Conservation (phyloP, 2,797 vertebrate species). For the Sebastolobus altivelis region DNA sequence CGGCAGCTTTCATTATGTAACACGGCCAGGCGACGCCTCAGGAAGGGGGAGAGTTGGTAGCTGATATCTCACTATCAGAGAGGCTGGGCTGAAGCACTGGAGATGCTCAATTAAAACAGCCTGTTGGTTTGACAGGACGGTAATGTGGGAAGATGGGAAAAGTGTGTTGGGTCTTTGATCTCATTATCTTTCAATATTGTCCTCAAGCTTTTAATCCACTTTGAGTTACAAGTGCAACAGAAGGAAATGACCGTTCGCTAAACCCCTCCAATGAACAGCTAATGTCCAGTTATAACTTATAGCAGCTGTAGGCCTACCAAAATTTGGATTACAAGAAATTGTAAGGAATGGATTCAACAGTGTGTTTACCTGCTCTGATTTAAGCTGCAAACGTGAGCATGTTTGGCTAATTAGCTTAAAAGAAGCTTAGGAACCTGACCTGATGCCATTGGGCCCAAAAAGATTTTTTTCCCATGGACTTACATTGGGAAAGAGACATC, state of each 20-base stretch:
- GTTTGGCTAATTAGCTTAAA: not conserved
- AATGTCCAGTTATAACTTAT: not conserved
- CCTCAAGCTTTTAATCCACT: not conserved
- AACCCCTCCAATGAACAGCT: not conserved
- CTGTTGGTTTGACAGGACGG: not conserved
- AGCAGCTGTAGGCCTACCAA: not conserved
- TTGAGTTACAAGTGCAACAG: not conserved
- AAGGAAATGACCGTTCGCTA: not conserved
- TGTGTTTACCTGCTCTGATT: not conserved
- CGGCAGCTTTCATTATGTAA: slow-evolving; percentile 55
- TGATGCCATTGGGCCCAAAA: not conserved
- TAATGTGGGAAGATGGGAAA: not conserved
- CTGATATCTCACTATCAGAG: slow-evolving; percentile 26
- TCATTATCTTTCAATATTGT: slow-evolving; percentile 8
- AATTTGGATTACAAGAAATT: not conserved
- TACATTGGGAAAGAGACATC: not conserved
- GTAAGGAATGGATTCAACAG: not conserved
- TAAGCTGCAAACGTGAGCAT: not conserved
- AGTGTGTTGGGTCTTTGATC: slow-evolving; percentile 1
- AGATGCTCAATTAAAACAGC: slow-evolving; percentile 32
- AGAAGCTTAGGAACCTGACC: not conserved
- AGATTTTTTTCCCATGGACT: not conserved
- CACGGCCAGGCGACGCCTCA: not conserved
- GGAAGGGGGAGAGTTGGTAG: not conserved
- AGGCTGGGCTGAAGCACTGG: not conserved